These are phyloP conservation scores for Mixornis gularis DNA, from an alignment of 2,113 vertebrate genomes.

Conservation along the genomic window DNA sequence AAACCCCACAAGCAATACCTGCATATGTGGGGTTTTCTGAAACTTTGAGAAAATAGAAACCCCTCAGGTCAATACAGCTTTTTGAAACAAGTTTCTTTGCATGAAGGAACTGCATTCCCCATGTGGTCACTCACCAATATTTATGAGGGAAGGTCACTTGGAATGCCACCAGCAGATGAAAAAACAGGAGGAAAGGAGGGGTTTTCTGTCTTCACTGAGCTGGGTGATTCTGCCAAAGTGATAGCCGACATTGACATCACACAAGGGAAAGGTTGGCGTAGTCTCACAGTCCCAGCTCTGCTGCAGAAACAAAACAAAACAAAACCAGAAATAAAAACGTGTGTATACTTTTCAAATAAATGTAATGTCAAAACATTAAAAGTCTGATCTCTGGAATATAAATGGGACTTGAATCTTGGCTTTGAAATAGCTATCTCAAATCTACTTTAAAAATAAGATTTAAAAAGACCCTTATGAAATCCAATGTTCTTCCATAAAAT, in stretches of 20 bases:
- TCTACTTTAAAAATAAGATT: constrained; percentile 55
- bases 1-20: neutral
- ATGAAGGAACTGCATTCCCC: constrained; percentile 23
- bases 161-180: constrained; percentile 61
- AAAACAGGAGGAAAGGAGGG: constrained; percentile 11
- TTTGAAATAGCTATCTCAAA: constrained; percentile 61
- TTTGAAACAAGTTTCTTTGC: constrained; percentile 34
- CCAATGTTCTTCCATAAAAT: constrained; percentile 66
- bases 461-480: constrained; percentile 54
- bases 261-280: constrained; percentile 58
- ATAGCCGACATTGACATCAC: constrained; percentile 66
- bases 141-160: constrained; percentile 72
- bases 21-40: neutral
- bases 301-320: constrained; percentile 44
- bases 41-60: neutral
- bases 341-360: constrained; percentile 8
- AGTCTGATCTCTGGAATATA: constrained; percentile 52
- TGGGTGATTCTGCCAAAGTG: constrained; percentile 65
- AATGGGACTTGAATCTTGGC: constrained; percentile 47
- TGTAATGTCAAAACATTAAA: constrained; percentile 50
- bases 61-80: neutral
- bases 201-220: constrained; percentile 65
- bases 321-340: constrained; percentile 6
- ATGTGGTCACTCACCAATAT: constrained; percentile 61
- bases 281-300: constrained; percentile 56